These are phyloP conservation scores for Oxyruncus cristatus DNA, from an alignment of 2,113 vertebrate species.

Conservation along the genomic window DNA sequence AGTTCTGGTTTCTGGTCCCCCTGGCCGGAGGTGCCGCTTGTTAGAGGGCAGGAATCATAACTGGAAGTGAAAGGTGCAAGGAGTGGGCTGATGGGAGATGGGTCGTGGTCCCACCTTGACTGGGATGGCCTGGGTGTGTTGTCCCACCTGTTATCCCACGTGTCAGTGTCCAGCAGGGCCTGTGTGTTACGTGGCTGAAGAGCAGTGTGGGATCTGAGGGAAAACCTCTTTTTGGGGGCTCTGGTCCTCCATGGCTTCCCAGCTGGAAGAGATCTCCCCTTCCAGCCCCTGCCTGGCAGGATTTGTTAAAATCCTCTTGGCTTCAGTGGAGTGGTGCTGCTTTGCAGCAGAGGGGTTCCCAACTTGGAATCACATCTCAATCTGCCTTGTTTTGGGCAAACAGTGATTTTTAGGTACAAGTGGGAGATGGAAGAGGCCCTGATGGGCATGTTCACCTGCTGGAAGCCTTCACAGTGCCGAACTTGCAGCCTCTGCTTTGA, in stretches of 20 bases:
- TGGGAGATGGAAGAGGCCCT: background rate
- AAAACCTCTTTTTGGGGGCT: background rate
- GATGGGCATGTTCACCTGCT: background rate
- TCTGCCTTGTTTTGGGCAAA: background rate
- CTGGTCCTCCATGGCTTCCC: background rate
- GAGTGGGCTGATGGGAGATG: background rate
- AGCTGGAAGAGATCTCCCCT: background rate
- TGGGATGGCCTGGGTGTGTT: background rate
- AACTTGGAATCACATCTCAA: background rate
- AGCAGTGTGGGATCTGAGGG: background rate
- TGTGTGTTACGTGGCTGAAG: background rate
- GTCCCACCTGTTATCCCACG: accelerated
- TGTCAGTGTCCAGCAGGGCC: background rate
- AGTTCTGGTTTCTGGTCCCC: background rate
- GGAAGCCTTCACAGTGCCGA: accelerated
- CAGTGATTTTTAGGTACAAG: background rate
- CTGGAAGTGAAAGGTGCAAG: background rate
- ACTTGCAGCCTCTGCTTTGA: background rate
- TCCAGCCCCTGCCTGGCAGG: background rate
- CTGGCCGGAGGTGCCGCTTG: accelerated
- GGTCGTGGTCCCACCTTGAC: background rate
- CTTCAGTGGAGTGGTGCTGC: accelerated
- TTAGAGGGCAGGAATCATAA: background rate
- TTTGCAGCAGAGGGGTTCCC: background rate
- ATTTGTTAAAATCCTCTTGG: background rate